Percentiles rank a stretch among this genome's conserved stretches.
These are phyloP conservation scores for Drosophila subobscura DNA, from an alignment of 1,140 invertebrate species.

Conservation along the genomic window DNA sequence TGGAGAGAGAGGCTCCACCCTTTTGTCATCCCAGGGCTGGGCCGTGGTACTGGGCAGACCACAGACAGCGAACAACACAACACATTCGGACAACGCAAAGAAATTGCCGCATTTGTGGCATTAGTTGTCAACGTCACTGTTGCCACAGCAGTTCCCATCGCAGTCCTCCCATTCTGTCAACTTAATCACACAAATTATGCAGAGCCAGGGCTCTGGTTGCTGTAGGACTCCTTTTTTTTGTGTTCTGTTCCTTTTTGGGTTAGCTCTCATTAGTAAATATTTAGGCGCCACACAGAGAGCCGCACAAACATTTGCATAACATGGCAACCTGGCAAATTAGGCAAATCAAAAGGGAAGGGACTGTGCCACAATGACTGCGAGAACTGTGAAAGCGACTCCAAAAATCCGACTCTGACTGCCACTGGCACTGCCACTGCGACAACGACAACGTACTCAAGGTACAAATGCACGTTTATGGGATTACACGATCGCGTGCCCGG, in stretches of 20 bases:
- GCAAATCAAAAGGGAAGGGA: slow-evolving; percentile 56
- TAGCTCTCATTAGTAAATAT: slow-evolving; percentile 77
- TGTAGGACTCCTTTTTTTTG: slow-evolving; percentile 8
- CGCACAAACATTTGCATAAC: slow-evolving; percentile 65
- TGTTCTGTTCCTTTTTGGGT: slow-evolving; percentile 52
- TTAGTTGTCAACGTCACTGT: slow-evolving; percentile 48
- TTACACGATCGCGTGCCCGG: slow-evolving; percentile 71
- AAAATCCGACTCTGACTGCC: slow-evolving; percentile 7
- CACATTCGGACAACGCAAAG: slow-evolving; percentile 70
- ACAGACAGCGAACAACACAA: slow-evolving; percentile 30
- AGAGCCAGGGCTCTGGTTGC: slow-evolving; percentile 26
- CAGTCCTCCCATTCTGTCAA: slow-evolving; percentile 54
- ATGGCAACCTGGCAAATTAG: slow-evolving; percentile 70
- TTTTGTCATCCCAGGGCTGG: too few species aligned
- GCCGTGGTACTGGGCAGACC: slow-evolving; percentile 1
- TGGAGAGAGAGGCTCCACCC: too few species aligned
- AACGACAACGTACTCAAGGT: slow-evolving; percentile 34
- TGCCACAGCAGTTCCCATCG: neutral
- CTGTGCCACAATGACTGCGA: slow-evolving; percentile 2
- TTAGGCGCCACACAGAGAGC: slow-evolving; percentile 40
- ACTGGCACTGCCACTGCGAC: slow-evolving; percentile 14
- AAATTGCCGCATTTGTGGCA: slow-evolving; percentile 66
- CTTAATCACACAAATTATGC: slow-evolving; percentile 66
- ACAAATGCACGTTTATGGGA: slow-evolving; percentile 64
- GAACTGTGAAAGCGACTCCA: slow-evolving; percentile 1